These are phyloP conservation scores for Chaenodraco wilsoni DNA, from an alignment of 2,797 vertebrate species.

Conservation along the genomic window DNA sequence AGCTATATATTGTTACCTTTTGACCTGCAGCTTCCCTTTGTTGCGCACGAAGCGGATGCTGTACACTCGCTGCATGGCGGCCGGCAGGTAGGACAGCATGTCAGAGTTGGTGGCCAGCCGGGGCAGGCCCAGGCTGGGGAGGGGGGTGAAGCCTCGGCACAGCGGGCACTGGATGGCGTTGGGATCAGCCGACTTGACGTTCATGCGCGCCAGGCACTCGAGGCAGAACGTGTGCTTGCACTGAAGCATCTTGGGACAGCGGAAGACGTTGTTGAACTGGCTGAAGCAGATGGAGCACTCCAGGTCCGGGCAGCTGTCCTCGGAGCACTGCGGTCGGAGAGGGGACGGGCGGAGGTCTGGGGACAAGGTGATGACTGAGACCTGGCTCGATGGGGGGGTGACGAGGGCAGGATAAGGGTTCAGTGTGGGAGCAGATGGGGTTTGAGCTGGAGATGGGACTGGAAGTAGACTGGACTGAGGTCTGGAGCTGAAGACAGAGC, in stretches of 20 bases:
- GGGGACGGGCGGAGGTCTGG: constrained; percentile 39
- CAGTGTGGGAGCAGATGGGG: background rate
- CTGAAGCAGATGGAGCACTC: constrained; percentile 88
- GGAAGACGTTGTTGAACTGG: constrained; percentile 87
- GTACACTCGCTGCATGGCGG: constrained; percentile 83
- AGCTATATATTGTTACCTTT: constrained; percentile 48
- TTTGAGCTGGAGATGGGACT: too few species aligned
- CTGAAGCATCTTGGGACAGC: constrained; percentile 85
- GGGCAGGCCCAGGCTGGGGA: constrained; percentile 82
- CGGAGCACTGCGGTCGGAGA: background rate
- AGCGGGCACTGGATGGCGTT: constrained; percentile 83
- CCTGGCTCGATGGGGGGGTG: constrained; percentile 6
- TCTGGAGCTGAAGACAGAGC: background rate
- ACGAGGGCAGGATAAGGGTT: constrained; percentile 14
- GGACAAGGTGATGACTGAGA: constrained; percentile 39
- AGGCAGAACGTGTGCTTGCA: constrained; percentile 88
- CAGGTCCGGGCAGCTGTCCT: constrained; percentile 70
- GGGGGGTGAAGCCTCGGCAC: constrained; percentile 79
- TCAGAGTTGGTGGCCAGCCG: constrained; percentile 76
- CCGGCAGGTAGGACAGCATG: constrained; percentile 80
- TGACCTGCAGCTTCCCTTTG: constrained; percentile 84
- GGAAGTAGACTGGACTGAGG: background rate
- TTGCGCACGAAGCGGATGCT: constrained; percentile 84
- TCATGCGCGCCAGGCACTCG: constrained; percentile 87
- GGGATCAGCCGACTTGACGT: constrained; percentile 80